phyloP scores from a whole-genome alignment of 2,113 vertebrate genomes.

The Archilochus colubris region DNA sequence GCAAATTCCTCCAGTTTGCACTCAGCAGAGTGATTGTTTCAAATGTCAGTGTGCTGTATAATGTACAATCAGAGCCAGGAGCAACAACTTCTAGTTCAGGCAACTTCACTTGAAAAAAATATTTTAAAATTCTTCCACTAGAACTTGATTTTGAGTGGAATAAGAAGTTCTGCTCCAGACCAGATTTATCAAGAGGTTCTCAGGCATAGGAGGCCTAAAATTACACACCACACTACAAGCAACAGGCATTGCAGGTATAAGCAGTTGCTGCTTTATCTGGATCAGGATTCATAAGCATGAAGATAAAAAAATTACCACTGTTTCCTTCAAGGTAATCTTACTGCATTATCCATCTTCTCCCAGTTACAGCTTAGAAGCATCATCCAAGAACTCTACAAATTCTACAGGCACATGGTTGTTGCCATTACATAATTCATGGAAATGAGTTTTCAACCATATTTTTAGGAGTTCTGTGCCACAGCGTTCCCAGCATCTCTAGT shows the following conservation, averaged over 20 bases:
- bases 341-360: not conserved
- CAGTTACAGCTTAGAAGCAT: not conserved
- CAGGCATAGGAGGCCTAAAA: not conserved
- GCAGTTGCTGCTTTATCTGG: not conserved
- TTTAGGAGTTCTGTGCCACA: not conserved
- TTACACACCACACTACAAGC: not conserved
- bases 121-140: not conserved
- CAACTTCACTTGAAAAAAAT: not conserved
- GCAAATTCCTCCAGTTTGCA: not conserved
- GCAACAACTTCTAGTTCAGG: not conserved
- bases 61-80: not conserved
- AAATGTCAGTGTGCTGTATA: not conserved
- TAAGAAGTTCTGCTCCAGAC: not conserved
- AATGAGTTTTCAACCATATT: not conserved
- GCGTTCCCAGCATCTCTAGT: not conserved
- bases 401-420: not conserved
- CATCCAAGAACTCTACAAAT: not conserved
- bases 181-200: not conserved
- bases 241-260: not conserved
- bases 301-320: rapidly evolving
- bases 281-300: not conserved
- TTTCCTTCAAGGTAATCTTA: not conserved
- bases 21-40: not conserved
- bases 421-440: not conserved
- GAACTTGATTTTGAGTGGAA: not conserved